These are phyloP conservation scores for Drusus annulatus DNA, from an alignment of 1,140 invertebrate species.

Conservation along the genomic window DNA sequence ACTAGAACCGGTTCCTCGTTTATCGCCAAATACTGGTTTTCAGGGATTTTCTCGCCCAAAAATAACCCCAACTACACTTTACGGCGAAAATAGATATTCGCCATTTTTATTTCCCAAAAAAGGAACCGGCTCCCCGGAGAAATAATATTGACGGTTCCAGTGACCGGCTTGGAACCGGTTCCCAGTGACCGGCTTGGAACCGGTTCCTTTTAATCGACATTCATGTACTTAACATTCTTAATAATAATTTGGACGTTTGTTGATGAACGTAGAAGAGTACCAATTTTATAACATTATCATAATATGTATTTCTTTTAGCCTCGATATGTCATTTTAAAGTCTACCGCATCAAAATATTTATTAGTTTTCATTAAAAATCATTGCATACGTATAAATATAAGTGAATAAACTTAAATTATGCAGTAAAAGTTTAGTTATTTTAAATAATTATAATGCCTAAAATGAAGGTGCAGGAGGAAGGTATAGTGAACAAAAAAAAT, in stretches of 20 bases:
- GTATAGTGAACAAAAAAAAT: background rate
- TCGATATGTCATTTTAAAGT: background rate
- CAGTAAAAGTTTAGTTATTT: background rate
- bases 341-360: background rate
- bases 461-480: background rate
- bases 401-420: background rate
- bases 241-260: background rate
- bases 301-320: background rate
- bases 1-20: too few species aligned
- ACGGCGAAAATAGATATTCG: too few species aligned
- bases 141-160: too few species aligned
- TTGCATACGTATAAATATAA: background rate
- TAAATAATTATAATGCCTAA: background rate
- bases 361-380: constrained; percentile 6
- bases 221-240: too few species aligned
- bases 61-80: too few species aligned
- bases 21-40: too few species aligned
- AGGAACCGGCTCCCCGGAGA: too few species aligned
- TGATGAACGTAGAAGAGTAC: background rate
- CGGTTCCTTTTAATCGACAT: too few species aligned
- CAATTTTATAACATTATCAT: background rate
- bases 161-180: too few species aligned
- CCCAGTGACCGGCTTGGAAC: too few species aligned
- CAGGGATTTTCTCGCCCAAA: too few species aligned
- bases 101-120: too few species aligned